These are phyloP conservation scores for Mizuhopecten yessoensis DNA, from an alignment of 1,140 invertebrate genomes.

Conservation along the genomic window DNA sequence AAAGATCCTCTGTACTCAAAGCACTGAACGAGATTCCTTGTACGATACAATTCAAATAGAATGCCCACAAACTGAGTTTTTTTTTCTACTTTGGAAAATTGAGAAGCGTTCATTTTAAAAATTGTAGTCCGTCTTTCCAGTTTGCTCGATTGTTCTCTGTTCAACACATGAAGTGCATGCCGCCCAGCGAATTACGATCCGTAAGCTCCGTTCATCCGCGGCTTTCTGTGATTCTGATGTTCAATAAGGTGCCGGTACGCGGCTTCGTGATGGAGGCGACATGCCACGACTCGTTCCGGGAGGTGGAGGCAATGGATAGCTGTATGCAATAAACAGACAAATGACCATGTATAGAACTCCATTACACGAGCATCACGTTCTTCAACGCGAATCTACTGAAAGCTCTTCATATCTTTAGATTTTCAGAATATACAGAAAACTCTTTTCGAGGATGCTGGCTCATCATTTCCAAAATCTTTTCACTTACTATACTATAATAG, in stretches of 20 bases:
- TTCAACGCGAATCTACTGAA: too few species aligned
- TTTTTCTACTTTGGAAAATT: not conserved
- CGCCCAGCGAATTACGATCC: not conserved
- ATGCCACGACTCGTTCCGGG: constrained; percentile 64
- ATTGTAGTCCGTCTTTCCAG: not conserved
- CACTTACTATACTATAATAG: too few species aligned
- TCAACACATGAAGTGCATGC: not conserved
- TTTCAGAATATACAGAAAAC: too few species aligned
- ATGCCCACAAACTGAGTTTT: not conserved
- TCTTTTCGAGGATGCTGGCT: too few species aligned
- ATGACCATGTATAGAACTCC: not conserved
- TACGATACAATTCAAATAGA: not conserved
- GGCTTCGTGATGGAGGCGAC: constrained; percentile 75
- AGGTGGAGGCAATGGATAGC: constrained; percentile 71
- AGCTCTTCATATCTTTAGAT: too few species aligned
- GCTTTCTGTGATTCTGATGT: constrained; percentile 49
- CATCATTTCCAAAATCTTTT: too few species aligned
- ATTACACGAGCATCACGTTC: not conserved
- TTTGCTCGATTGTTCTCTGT: constrained; percentile 6
- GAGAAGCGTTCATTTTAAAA: constrained; percentile 28
- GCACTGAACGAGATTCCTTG: not conserved
- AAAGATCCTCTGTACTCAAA: constrained; percentile 17
- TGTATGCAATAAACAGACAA: constrained; percentile 62
- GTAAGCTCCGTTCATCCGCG: constrained; percentile 48
- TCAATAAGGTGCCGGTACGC: constrained; percentile 75